phyloP scores from a whole-genome alignment of 2,113 vertebrate genomes.

The Passer domesticus region DNA sequence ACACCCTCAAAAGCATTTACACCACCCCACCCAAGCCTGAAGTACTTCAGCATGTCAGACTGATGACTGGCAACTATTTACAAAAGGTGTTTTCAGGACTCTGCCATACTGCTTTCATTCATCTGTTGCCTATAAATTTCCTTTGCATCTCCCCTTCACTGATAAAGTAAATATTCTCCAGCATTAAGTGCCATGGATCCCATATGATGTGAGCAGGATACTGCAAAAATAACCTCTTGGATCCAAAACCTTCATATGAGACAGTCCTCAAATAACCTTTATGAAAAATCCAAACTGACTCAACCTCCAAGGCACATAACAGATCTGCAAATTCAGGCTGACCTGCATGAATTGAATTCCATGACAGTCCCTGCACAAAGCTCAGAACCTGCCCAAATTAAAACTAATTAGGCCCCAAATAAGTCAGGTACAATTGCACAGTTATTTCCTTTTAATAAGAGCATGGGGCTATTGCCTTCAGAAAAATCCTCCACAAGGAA shows the following conservation, averaged over 20 bases:
- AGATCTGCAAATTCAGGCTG: neutral
- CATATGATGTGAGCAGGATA: neutral
- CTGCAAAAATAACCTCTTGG: neutral
- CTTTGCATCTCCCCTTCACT: neutral
- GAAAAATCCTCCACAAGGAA: neutral
- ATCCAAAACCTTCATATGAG: neutral
- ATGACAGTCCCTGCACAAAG: neutral
- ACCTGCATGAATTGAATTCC: neutral
- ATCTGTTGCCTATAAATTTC: neutral
- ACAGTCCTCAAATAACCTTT: neutral
- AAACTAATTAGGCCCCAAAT: neutral
- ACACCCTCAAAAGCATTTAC: neutral
- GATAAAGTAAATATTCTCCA: slow-evolving; percentile 14
- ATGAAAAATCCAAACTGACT: neutral
- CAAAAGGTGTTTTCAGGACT: neutral
- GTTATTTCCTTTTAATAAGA: neutral
- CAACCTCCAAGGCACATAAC: neutral
- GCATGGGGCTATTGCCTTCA: neutral
- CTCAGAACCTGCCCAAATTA: neutral
- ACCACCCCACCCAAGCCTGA: neutral
- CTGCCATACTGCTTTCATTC: neutral
- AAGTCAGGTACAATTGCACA: neutral
- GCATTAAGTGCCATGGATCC: neutral
- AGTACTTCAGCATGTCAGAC: neutral
- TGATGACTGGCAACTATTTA: neutral